A percentile compares a stretch with the other conserved stretches of the same genome.
Evolutionary conservation across 2,797 vertebrate species (phyloP).

Genomic region (Todus mexicanus): DNA sequence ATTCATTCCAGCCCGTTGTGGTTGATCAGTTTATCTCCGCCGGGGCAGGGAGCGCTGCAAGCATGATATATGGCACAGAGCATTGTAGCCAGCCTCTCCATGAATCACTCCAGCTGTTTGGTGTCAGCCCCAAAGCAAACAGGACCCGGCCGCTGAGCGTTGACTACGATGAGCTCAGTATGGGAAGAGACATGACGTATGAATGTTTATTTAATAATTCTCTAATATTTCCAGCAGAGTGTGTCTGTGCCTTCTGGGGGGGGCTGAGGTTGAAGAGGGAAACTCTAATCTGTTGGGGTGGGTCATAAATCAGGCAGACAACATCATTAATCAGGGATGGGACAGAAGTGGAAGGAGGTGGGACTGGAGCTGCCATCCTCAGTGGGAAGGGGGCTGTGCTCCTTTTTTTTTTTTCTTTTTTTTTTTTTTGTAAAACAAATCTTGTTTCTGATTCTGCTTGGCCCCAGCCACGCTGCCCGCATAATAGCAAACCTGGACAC

Average conservation of each 20-base stretch:
- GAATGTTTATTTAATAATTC: constrained; percentile 92
- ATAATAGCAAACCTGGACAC: constrained; percentile 38
- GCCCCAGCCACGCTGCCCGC: neutral
- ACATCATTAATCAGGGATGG: constrained; percentile 88
- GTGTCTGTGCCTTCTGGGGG: constrained; percentile 70
- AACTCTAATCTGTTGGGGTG: constrained; percentile 79
- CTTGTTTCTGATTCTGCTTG: constrained; percentile 31
- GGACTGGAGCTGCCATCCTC: constrained; percentile 58
- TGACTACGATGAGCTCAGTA: constrained; percentile 81
- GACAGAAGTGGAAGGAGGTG: constrained; percentile 74
- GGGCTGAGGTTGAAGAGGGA: constrained; percentile 77
- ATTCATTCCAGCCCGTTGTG: constrained; percentile 88
- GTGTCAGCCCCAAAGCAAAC: constrained; percentile 86
- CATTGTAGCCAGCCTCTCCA: constrained; percentile 84
- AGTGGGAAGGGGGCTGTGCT: constrained; percentile 29
- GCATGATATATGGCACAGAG: constrained; percentile 83
- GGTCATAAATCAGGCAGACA: constrained; percentile 89
- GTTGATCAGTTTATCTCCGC: constrained; percentile 83
- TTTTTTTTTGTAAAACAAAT: constrained; percentile 28
- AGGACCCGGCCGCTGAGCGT: constrained; percentile 72
- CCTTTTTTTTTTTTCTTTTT: neutral
- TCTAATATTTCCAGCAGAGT: constrained; percentile 83
- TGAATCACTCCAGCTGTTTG: constrained; percentile 89
- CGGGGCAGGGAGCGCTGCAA: constrained; percentile 79
- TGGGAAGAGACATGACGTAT: constrained; percentile 85